Percentiles rank a stretch among this genome's conserved stretches.
These are phyloP conservation scores for Taphrorychus bicolor DNA, from an alignment of 2,888 invertebrate genomes.

Conservation along the genomic window DNA sequence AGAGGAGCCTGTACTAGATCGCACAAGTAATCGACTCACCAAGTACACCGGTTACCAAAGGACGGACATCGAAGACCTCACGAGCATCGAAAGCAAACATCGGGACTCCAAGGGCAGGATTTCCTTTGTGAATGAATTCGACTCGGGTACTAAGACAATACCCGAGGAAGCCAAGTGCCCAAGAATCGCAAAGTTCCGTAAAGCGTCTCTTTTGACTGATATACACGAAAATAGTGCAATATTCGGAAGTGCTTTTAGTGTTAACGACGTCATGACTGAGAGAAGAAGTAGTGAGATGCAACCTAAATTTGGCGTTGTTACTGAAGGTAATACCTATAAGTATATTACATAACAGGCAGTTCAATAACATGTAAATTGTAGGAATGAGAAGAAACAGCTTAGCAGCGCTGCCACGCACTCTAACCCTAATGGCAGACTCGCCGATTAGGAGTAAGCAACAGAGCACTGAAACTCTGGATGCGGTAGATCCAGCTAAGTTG, in stretches of 20 bases:
- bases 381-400: constrained; percentile 35
- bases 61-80: constrained; percentile 43
- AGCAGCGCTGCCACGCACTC: constrained; percentile 19
- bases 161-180: neutral
- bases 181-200: neutral
- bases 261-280: constrained; percentile 29
- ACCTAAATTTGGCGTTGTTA: constrained; percentile 16
- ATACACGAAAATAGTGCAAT: constrained; percentile 33
- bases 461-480: constrained; percentile 41
- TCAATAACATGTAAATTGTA: constrained; percentile 1
- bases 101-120: constrained; percentile 29
- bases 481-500: constrained; percentile 39
- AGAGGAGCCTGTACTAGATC: too few relatives aligned
- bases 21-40: neutral
- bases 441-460: neutral
- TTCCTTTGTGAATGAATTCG: constrained; percentile 38
- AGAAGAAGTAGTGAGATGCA: constrained; percentile 16
- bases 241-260: constrained; percentile 25
- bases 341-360: neutral
- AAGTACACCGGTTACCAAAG: neutral
- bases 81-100: constrained; percentile 39
- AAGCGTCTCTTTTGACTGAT: constrained; percentile 34
- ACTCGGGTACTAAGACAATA: neutral
- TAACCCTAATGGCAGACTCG: constrained; percentile 20
- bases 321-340: constrained; percentile 27